Percentiles rank a stretch among this genome's conserved stretches.
Evolutionary conservation across 2,797 vertebrate genomes (phyloP).

Genomic region (Crenichthys baileyi): DNA sequence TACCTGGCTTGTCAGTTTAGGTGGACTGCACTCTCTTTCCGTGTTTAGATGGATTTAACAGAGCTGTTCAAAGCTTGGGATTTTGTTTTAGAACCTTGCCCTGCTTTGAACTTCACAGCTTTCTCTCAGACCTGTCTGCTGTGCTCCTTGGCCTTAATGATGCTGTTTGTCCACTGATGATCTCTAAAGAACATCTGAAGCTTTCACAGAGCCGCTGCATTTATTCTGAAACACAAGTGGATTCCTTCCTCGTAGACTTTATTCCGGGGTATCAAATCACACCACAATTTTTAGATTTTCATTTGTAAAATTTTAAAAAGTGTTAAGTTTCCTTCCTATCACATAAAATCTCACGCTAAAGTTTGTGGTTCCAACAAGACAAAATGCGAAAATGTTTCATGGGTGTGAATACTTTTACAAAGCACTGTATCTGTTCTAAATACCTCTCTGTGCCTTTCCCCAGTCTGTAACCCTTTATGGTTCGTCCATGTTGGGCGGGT

Average conservation of each 20-base stretch:
- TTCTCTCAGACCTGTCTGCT: no score
- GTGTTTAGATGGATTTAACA: no score
- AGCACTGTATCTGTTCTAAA: background rate
- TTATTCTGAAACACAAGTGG: no score
- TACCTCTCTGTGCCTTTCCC: conserved; percentile 29
- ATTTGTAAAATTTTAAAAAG: background rate
- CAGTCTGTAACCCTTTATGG: conserved; percentile 92
- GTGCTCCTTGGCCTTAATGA: no score
- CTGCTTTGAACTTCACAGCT: no score
- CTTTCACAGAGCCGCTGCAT: no score
- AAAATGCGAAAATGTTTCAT: background rate
- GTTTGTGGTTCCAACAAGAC: background rate
- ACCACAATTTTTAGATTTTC: background rate
- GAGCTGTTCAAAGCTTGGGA: no score
- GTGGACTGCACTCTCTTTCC: no score
- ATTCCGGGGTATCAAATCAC: background rate
- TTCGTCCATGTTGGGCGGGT: conserved; percentile 84
- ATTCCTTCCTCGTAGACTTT: background rate
- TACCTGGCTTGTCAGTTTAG: no score
- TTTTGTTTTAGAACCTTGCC: no score
- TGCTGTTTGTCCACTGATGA: no score
- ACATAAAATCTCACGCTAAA: background rate
- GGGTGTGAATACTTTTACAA: background rate
- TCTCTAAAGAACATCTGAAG: no score
- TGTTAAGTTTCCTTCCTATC: background rate